Percentiles rank a stretch among this genome's conserved stretches.
These are phyloP conservation scores for Lasioglossum morio DNA, from an alignment of 2,888 invertebrate genomes.

Conservation along the genomic window DNA sequence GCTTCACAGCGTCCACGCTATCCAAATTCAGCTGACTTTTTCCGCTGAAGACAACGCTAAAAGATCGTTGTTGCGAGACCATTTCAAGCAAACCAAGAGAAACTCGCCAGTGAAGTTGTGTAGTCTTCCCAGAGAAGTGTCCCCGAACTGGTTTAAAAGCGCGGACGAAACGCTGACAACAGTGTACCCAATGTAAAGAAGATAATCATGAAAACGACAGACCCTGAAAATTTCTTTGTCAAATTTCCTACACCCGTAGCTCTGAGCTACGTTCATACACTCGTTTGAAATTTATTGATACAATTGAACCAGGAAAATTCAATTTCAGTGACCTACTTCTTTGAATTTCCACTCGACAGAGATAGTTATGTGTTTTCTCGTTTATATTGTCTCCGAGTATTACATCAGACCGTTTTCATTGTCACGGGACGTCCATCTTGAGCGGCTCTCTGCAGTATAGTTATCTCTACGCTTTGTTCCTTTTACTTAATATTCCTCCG, in stretches of 20 bases:
- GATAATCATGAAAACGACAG: neutral
- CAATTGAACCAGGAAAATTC: neutral
- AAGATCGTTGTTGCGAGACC: neutral
- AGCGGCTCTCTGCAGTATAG: neutral
- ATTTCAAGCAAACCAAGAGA: neutral
- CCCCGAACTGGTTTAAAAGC: neutral
- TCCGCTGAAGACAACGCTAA: neutral
- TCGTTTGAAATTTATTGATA: neutral
- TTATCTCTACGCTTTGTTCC: neutral
- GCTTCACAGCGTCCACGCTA: neutral
- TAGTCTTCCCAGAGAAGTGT: neutral
- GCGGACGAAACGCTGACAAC: neutral
- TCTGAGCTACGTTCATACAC: neutral
- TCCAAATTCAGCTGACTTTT: constrained; percentile 3
- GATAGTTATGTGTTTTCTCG: neutral
- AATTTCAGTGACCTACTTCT: neutral
- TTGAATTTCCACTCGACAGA: neutral
- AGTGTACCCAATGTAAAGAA: neutral
- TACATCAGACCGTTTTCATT: neutral
- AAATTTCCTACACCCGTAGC: neutral
- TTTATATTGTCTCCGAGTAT: neutral
- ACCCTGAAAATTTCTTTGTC: neutral
- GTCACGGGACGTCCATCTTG: neutral
- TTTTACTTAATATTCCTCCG: neutral
- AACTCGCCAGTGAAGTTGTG: neutral